A percentile compares a stretch with the other conserved stretches of the same genome.
These are phyloP conservation scores for Rosalia funebris DNA, from an alignment of 2,888 invertebrate species.

Conservation along the genomic window DNA sequence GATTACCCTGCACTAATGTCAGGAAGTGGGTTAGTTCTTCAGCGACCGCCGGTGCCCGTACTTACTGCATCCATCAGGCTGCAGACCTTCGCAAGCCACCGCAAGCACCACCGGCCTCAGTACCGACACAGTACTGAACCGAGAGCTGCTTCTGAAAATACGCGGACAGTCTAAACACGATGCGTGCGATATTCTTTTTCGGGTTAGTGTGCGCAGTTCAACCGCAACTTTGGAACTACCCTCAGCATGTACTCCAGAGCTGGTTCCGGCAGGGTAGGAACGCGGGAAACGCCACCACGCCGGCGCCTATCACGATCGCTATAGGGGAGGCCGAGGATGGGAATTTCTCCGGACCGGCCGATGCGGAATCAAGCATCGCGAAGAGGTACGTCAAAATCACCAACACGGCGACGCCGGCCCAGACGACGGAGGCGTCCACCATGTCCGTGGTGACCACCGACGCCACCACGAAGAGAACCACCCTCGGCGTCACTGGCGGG, in stretches of 20 bases:
- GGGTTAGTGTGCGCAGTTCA: slow-evolving; percentile 52
- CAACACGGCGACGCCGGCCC: neutral
- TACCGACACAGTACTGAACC: slow-evolving; percentile 31
- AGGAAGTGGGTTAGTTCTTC: slow-evolving; percentile 63
- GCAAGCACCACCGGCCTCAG: slow-evolving; percentile 51
- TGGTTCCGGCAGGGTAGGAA: slow-evolving; percentile 59
- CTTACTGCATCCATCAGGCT: slow-evolving; percentile 60
- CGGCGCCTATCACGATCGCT: slow-evolving; percentile 28
- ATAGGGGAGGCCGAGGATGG: neutral
- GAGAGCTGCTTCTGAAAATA: slow-evolving; percentile 25
- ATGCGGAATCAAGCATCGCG: too few relatives aligned
- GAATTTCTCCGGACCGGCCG: too few relatives aligned
- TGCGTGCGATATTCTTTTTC: slow-evolving; percentile 52
- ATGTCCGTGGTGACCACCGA: slow-evolving; percentile 25
- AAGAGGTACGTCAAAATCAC: neutral
- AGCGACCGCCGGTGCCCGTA: slow-evolving; percentile 54
- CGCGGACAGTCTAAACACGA: slow-evolving; percentile 29
- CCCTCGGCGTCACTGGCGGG: slow-evolving; percentile 31
- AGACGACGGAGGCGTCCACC: slow-evolving; percentile 1
- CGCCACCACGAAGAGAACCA: slow-evolving; percentile 31
- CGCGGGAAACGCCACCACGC: slow-evolving; percentile 39
- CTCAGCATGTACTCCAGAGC: slow-evolving; percentile 53
- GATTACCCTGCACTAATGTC: slow-evolving; percentile 51
- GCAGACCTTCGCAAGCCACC: slow-evolving; percentile 60
- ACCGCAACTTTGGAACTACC: slow-evolving; percentile 58